Base-by-base conservation (phyloP, 2,888 invertebrate genomes). In the Argynnis bischoffii region DNA sequence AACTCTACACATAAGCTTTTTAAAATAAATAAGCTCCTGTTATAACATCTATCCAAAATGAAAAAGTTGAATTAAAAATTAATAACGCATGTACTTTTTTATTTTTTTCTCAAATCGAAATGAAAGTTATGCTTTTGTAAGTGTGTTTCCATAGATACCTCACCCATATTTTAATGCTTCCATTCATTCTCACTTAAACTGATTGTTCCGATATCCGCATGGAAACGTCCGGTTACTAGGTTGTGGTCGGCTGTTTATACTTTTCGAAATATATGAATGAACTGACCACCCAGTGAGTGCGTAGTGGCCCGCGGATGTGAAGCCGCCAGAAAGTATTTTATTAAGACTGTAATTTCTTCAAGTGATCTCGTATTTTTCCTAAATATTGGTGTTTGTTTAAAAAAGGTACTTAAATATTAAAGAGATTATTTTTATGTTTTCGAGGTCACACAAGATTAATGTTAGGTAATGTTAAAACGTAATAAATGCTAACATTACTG, bases 261-360 rank as follows among this genome's bases (percentile, higher is more conserved):
- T 82, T 79, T 74, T 81, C 82, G 81, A 80, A 47, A 16, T 18
- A 55, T 53, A 67, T 68, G 69, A 87, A 84, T 81, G 80, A 80
- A 76, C 76, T 81, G 91, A 87, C 92, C 92, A 92, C 92, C 92
- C 92, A 92, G 87, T 78, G 89, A 79, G 90, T 71, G 75, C 72
- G 73, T 78, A 70, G 80, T 83, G 82, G 80, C 83, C 80, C 21
- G 14, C 18, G 59, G 51, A 15, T 65, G 81, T 75, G 81, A 66
- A 74, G 82, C 64, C 5, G 57, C 16, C 63, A 68, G 83, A 81
- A 88, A 88, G 83, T 87, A 74, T 77, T 57, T 69, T n/a, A 13
- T 50, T 1, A 4, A 13, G 31, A 51, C 16, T 53, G 4, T 15
- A 4, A 31, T 14, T 1, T 64, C 41, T n/a, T 11, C 2, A 41